Percentiles rank a stretch among this genome's conserved stretches.
phyloP scores from a whole-genome alignment of 2,797 vertebrate species.

The Bradypus variegatus region DNA sequence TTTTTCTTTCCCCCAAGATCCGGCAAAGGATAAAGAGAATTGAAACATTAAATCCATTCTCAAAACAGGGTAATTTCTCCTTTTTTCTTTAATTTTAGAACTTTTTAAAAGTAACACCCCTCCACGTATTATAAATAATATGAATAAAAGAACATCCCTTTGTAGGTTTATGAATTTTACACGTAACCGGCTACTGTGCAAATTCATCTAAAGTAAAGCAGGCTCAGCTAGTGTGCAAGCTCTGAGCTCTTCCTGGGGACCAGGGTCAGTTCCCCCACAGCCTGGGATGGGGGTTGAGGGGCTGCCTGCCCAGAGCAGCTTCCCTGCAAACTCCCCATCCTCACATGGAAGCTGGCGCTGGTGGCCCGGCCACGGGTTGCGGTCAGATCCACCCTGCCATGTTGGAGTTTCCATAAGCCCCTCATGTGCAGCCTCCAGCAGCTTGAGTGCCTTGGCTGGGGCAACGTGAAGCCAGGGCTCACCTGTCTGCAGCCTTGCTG shows the following conservation, averaged over 20 bases:
- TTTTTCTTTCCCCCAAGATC: neutral
- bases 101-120: slow-evolving; percentile 4
- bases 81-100: slow-evolving; percentile 36
- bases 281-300: neutral
- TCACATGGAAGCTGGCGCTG: neutral
- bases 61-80: neutral
- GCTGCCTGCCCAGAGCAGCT: neutral
- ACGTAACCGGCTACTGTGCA: neutral
- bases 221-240: neutral
- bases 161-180: neutral
- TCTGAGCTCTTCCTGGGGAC: neutral
- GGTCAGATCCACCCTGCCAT: neutral
- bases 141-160: slow-evolving; percentile 17
- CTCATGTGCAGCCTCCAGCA: neutral
- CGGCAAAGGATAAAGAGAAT: slow-evolving; percentile 12
- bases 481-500: neutral
- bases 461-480: neutral
- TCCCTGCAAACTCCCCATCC: neutral
- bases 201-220: neutral
- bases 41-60: neutral
- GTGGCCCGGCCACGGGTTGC: neutral
- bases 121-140: neutral
- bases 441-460: neutral
- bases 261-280: neutral
- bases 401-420: neutral